phyloP scores from a whole-genome alignment of 2,113 vertebrate genomes.

The Xyliphius kryptos region DNA sequence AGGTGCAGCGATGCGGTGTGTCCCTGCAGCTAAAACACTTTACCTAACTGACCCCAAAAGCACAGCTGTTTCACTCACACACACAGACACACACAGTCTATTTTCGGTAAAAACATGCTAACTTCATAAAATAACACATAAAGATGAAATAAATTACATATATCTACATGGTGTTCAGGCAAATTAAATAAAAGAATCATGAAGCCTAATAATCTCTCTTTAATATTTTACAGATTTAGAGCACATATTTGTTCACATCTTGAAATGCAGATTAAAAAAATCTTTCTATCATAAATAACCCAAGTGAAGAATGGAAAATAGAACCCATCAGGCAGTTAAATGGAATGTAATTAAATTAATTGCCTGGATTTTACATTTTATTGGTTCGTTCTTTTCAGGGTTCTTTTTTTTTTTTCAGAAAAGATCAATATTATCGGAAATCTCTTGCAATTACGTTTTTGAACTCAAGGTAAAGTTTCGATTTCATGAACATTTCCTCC shows the following conservation, averaged over 20 bases:
- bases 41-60: constrained; percentile 35
- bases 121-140: background rate
- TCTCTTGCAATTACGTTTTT: constrained; percentile 37
- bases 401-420: constrained; percentile 36
- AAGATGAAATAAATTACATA: too few species aligned
- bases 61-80: constrained; percentile 24
- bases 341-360: constrained; percentile 46
- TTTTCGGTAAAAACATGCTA: background rate
- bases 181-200: too few species aligned
- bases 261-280: constrained; percentile 12
- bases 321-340: constrained; percentile 33
- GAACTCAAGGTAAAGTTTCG: constrained; percentile 34
- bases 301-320: constrained; percentile 29
- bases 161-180: too few species aligned
- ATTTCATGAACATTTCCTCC: constrained; percentile 27
- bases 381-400: constrained; percentile 33
- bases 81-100: constrained; percentile 6
- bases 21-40: constrained; percentile 30
- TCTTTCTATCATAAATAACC: constrained; percentile 34
- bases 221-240: background rate
- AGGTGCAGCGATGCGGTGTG: constrained; percentile 28
- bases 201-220: too few species aligned
- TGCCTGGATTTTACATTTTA: constrained; percentile 38
- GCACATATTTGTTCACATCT: background rate
- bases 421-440: constrained; percentile 44